Base-by-base conservation (phyloP, 1,140 invertebrate genomes). In the Micrasema minimum region DNA sequence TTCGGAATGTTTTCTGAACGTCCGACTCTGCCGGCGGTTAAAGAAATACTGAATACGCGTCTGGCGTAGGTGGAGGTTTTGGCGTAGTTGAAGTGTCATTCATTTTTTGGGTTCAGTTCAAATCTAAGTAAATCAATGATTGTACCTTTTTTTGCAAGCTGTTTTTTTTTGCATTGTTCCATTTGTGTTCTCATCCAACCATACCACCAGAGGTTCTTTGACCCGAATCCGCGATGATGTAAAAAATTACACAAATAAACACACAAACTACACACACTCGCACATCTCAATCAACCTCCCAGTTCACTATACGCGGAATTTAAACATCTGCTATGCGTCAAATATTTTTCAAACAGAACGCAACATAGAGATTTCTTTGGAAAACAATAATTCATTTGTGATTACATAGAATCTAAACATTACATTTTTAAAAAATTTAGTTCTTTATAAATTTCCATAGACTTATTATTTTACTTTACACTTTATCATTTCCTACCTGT, bases 261-360 rank as follows among this genome's bases (percentile, higher is more conserved):
- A 55, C 23, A n/a, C n/a, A n/a, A n/a, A n/a, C n/a, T n/a, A n/a
- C n/a, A n/a, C n/a, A n/a, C n/a, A 31, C 14, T 6, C 26, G 20
- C 1, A 59, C 16, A 20, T 59, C 55, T 59, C 55, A 12, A 59
- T 59, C 16, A 41, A 59, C 37, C 55, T 59, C 18, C 20, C 35
- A 41, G 16, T 20, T 11, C 37, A n/a, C 22, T 1, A 59, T 59
- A 41, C 55, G 2, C 16, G 7, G 55, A 51, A 59, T 38, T 31
- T 14, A 12, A 31, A 41, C 31, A 38, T 59, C 55, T 59, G 55
- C 16, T 59, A 12, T 20, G 35, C 37, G 20, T 59, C 55, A 16
- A 22, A 41, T 31, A 37, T 16, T 26, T n/a, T n/a, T 2, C 16
- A 4, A 45, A 45, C n/a, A 45, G 2, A 45, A 16, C n/a, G 43